Conservation (phyloP, 2,888 invertebrate species). For the Hybos culiciformis region DNA sequence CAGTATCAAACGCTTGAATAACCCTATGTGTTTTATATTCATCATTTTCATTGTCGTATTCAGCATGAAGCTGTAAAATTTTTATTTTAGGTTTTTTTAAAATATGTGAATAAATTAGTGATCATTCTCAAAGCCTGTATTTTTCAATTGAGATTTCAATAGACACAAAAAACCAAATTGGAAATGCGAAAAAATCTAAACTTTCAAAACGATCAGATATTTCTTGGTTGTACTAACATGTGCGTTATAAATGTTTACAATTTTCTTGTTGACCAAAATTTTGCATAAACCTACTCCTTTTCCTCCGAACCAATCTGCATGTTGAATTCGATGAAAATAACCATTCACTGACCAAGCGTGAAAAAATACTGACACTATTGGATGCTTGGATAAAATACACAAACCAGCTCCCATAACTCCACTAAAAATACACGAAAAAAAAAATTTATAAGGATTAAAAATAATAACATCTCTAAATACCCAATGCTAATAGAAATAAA, state of each 20-base stretch:
- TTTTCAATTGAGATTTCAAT: too few relatives aligned
- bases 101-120: not conserved
- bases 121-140: too few relatives aligned
- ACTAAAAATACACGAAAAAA: too few relatives aligned
- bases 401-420: slow-evolving; percentile 88
- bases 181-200: too few relatives aligned
- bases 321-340: slow-evolving; percentile 86
- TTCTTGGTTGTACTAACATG: slow-evolving; percentile 54
- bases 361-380: slow-evolving; percentile 75
- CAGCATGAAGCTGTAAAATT: slow-evolving; percentile 74
- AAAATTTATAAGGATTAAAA: too few relatives aligned
- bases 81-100: not conserved
- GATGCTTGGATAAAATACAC: slow-evolving; percentile 71
- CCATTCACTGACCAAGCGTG: slow-evolving; percentile 96
- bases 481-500: too few relatives aligned
- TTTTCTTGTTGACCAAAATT: slow-evolving; percentile 47
- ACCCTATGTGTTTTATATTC: slow-evolving; percentile 87
- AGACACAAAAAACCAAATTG: too few relatives aligned
- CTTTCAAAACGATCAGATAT: too few relatives aligned
- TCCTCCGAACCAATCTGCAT: slow-evolving; percentile 98
- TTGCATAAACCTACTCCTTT: slow-evolving; percentile 83
- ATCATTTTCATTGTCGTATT: slow-evolving; percentile 72
- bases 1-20: slow-evolving; percentile 86
- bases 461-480: too few relatives aligned
- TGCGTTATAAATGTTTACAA: slow-evolving; percentile 78